Base-by-base conservation (phyloP, 2,113 vertebrate species). In the Laticauda colubrina region DNA sequence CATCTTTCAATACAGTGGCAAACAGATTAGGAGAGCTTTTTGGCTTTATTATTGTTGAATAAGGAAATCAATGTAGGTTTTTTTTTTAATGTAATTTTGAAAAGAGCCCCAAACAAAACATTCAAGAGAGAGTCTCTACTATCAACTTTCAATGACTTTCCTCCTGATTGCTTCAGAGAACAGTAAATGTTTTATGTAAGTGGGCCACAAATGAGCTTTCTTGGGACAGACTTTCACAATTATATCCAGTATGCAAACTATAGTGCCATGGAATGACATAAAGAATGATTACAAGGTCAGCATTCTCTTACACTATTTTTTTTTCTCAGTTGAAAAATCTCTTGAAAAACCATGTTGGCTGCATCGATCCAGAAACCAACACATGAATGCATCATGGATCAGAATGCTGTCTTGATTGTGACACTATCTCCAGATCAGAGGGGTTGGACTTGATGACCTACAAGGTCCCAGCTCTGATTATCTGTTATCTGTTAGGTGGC, bases 1-100 rank as follows among this genome's bases (percentile, higher is more conserved):
- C 88, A 92, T 86, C 81, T 59, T 93, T 69, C 23, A 59, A 56
- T 91, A 85, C n/a, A 93, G 53, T 43, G 89, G 89, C 90, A 92
- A 93, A 53, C 10, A 94, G 75, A 85, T 59, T 91, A 34, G 26
- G 94, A 94, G 85, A 48, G n/a, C 51, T 88, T 23, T 6, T 0
- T 0, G 11, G 61, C 59, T 59, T 18, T 51, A 6, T 51, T 90
- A 2, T 89, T 94, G 69, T 92, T 69, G 61, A 94, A 89, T 23
- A 90, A 91, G 90, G 8, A 90, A 26, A 57, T 85, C 21, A 88
- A 88, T 26, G 39, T 5, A 34, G 69, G 48, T 9, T 51, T 18
- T 61, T 56, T 88, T 54, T 45, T 90, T 20, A 87, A 18, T n/a
- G 34, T 8, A 39, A 9, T 85, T 94, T 90, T 56, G 20, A 88